These are phyloP conservation scores for Lepus oiostolus DNA, from an alignment of 2,797 vertebrate genomes.

Conservation along the genomic window DNA sequence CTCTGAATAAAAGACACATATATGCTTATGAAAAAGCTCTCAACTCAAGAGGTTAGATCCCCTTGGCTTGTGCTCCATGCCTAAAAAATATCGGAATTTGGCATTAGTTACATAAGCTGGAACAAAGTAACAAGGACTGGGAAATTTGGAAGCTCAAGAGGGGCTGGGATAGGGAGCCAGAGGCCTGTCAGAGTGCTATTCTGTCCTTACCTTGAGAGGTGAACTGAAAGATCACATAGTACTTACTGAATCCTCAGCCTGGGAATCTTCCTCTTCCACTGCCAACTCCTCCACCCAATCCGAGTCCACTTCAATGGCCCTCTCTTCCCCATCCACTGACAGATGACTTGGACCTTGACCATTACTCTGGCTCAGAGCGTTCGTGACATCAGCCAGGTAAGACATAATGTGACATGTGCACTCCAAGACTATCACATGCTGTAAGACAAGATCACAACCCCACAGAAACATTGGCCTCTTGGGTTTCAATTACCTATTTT, in stretches of 20 bases:
- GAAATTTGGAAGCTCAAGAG: neutral
- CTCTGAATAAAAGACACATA: neutral
- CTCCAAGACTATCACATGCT: constrained; percentile 97
- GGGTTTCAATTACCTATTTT: neutral
- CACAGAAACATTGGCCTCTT: neutral
- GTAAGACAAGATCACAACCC: neutral
- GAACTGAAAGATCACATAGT: constrained; percentile 22
- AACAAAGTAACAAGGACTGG: neutral
- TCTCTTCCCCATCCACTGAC: constrained; percentile 97
- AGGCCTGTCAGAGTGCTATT: neutral
- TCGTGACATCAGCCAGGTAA: constrained; percentile 99
- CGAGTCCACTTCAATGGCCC: constrained; percentile 98
- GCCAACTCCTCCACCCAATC: constrained; percentile 99
- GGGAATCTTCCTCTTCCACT: constrained; percentile 98
- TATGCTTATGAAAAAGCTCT: neutral
- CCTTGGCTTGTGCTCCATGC: neutral
- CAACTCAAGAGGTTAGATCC: neutral
- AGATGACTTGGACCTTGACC: constrained; percentile 95
- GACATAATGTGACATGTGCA: constrained; percentile 98
- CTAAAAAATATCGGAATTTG: neutral
- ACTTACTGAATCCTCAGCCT: constrained; percentile 98
- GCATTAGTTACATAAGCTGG: neutral
- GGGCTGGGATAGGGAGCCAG: neutral
- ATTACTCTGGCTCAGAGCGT: constrained; percentile 94
- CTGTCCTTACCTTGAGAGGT: neutral